Base-by-base conservation (phyloP, 2,797 vertebrate genomes). In the Sarcoramphus papa region DNA sequence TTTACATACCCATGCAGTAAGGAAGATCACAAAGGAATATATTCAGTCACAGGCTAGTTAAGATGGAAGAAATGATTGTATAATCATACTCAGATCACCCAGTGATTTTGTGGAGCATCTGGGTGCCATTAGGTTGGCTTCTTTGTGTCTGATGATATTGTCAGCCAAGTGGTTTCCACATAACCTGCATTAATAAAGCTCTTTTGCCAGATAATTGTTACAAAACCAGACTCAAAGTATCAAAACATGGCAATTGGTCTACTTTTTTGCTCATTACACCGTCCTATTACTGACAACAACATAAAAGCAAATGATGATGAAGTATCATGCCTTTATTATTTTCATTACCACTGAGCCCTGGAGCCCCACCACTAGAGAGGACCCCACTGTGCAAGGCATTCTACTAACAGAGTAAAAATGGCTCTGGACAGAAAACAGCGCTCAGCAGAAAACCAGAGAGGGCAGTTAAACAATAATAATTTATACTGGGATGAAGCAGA, bases 301-400 rank as follows among this genome's bases (percentile, higher is more conserved):
- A 92, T 92, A 69, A 93, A 88, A 97, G n/a, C 37, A 91, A 90
- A 82, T 48, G 5, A 88, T 78, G 80, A 91, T 30, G 3, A 88
- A 85, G 53, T 80, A 78, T 47, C 37, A 19, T 11, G 31, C 17
- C 45, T 86, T 85, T 81, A 78, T 91, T 90, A 82, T 67, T 94
- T 91, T 86, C 14, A 40, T 84, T 84, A 56, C 74, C 19, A 54
- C 43, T 56, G 54, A 81, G 65, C 43, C 83, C 67, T 57, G 70
- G 48, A 92, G 80, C 37, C 67, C 35, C 6, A 27, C 11, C 48
- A 57, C 33, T 65, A 63, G 56, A 59, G 56, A 80, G 67, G 67
- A 93, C 27, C 73, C 74, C 85, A 90, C 88, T 63, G 80, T 69
- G 85, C 43, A 73, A 86, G 28, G 50, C 63, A 92, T 85, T 59